Percentiles rank a stretch among this genome's conserved stretches.
Evolutionary conservation across 2,113 vertebrate genomes (phyloP).

Genomic region (Ifrita kowaldi): DNA sequence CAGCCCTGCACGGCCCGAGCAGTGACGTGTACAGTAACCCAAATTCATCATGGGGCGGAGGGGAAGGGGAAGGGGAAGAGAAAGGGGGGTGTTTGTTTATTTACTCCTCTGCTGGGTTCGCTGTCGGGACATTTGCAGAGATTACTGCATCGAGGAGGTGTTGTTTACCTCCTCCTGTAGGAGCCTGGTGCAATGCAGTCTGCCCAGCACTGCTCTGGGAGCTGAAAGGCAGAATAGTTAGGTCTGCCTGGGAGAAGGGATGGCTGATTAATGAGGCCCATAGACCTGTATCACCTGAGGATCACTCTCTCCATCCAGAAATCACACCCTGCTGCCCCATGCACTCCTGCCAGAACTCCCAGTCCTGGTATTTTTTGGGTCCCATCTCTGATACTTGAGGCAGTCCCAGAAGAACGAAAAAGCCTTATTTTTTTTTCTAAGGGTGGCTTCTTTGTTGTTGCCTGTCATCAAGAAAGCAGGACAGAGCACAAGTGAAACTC

Average conservation of each 20-base stretch:
- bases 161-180: neutral
- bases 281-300: neutral
- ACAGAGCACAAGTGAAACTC: neutral
- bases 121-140: conserved; percentile 62
- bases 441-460: neutral
- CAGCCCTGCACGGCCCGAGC: conserved; percentile 54
- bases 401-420: neutral
- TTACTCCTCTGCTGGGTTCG: conserved; percentile 54
- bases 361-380: neutral
- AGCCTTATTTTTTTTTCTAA: neutral
- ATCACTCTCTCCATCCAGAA: neutral
- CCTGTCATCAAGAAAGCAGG: neutral
- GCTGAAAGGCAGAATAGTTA: neutral
- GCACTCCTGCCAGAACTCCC: neutral
- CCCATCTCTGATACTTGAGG: neutral
- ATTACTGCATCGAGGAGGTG: neutral
- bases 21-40: conserved; percentile 71
- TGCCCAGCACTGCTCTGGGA: neutral
- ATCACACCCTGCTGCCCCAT: neutral
- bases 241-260: neutral
- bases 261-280: neutral
- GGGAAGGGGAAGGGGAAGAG: neutral
- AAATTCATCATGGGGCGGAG: conserved; percentile 57
- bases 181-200: neutral
- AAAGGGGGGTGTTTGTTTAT: conserved; percentile 45